Evolutionary conservation across 1,140 invertebrate genomes (phyloP), one percentile per base, ranked within the genome.

Genomic region (Chrysoperla carnea): DNA sequence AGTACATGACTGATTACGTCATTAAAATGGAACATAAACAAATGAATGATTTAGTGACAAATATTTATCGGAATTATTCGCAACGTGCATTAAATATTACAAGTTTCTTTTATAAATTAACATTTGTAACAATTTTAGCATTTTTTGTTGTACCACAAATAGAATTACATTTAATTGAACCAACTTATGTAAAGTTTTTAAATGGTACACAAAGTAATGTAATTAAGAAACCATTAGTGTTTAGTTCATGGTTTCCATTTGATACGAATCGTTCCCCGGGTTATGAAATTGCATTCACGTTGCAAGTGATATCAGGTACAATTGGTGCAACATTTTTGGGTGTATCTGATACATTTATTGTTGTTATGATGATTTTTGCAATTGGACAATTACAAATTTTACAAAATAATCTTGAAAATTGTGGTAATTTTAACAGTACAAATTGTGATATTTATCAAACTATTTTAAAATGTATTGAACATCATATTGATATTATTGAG

Each of bases 201-300:
- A 52, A 52, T 39, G 50, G 50, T 11, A 50, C 48, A 7, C 41
- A 47, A 33, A 48, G 12, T 31, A 47, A 48, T 44, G 36, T 44
- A 3, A 46, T 46, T 12, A 29, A 42, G 8, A 38, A 41, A 39
- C 50, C 50, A 4, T 46, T 50, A 46, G 48, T 52, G 13, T 52
- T 52, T 42, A 52, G 50, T 37, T 52, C 50, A 23, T 52, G 50
- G 50, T 52, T 52, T 47, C 50, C 50, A 9, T 52, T 52, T 36
- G 48, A 52, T 27, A 52, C 48, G 36, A 48, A 46, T 40, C 39
- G 40, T 13, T 36, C 11, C 11, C 29, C 41, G 4, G 42, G 48
- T 37, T 50, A 52, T 41, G 5, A 45, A 1, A 11, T 52, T 2
- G 48, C 43, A 23, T 52, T 50, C 31, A 35, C 38, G 1, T 46